These are phyloP conservation scores for Pipra filicauda DNA, from an alignment of 2,113 vertebrate species.

Conservation along the genomic window DNA sequence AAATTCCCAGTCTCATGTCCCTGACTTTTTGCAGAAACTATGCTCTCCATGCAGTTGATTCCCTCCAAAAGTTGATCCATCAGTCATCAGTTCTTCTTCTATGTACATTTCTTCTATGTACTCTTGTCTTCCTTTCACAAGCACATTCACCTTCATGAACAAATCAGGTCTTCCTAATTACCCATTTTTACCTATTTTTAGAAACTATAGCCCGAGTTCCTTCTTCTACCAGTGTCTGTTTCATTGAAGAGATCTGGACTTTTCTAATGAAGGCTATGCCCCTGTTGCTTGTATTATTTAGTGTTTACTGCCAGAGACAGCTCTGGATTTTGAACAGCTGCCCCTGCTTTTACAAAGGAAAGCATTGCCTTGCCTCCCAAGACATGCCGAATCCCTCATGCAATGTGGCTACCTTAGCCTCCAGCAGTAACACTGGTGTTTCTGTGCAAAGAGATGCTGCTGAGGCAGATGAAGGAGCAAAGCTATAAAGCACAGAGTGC, in stretches of 20 bases:
- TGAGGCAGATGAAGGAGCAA: background rate
- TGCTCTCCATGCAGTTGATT: background rate
- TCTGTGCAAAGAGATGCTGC: fast-evolving
- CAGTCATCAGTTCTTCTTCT: background rate
- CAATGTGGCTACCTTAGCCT: fast-evolving
- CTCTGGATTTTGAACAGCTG: background rate
- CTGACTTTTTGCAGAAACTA: background rate
- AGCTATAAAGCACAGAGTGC: fast-evolving
- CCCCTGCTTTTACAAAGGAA: background rate
- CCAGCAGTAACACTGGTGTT: fast-evolving
- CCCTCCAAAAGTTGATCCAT: background rate
- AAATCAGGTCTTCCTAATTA: background rate
- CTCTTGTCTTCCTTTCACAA: background rate
- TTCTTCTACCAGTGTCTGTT: background rate
- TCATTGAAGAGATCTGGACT: background rate
- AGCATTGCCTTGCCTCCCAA: background rate
- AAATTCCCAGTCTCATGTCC: background rate
- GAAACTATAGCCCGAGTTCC: background rate
- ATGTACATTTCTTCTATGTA: background rate
- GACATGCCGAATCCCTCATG: background rate
- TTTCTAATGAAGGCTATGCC: background rate
- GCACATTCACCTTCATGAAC: background rate
- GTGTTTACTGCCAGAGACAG: background rate
- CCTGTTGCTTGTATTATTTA: background rate
- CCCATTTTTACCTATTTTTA: background rate